Evolutionary conservation across 2,888 invertebrate species (phyloP).

Genomic region (Tachina fera): DNA sequence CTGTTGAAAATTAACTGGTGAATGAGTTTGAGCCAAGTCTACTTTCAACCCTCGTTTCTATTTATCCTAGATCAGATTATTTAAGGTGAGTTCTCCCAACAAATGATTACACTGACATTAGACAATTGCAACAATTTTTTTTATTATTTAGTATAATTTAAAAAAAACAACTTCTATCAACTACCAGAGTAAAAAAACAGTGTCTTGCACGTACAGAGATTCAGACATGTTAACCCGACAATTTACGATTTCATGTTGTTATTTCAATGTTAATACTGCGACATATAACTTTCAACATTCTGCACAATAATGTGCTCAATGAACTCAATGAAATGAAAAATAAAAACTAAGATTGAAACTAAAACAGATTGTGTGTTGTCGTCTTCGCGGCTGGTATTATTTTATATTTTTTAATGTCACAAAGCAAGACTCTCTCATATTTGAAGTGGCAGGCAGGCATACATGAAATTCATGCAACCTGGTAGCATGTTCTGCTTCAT

Average conservation of each 20-base stretch:
- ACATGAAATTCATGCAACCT: constrained; percentile 42
- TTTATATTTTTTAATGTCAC: constrained; percentile 65
- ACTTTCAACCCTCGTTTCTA: neutral
- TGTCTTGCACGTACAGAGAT: constrained; percentile 42
- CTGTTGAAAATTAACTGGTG: too few species aligned
- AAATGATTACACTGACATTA: constrained; percentile 50
- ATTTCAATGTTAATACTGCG: constrained; percentile 67
- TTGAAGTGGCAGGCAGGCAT: neutral
- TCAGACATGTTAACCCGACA: constrained; percentile 52
- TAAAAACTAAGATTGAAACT: constrained; percentile 7
- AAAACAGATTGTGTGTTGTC: constrained; percentile 12
- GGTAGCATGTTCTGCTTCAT: constrained; percentile 64
- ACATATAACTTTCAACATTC: constrained; percentile 68
- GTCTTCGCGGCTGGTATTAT: constrained; percentile 39
- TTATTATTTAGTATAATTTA: constrained; percentile 19
- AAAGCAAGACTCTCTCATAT: constrained; percentile 33
- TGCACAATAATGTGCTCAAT: constrained; percentile 19
- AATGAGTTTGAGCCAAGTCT: too few species aligned
- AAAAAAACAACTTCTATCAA: neutral
- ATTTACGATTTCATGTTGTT: constrained; percentile 69
- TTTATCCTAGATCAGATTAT: neutral
- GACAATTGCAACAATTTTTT: constrained; percentile 27
- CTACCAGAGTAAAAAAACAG: constrained; percentile 16
- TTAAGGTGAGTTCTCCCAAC: constrained; percentile 3
- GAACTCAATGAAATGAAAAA: constrained; percentile 1